Conservation (phyloP, 1,140 invertebrate species). For the Cotesia vestalis region DNA sequence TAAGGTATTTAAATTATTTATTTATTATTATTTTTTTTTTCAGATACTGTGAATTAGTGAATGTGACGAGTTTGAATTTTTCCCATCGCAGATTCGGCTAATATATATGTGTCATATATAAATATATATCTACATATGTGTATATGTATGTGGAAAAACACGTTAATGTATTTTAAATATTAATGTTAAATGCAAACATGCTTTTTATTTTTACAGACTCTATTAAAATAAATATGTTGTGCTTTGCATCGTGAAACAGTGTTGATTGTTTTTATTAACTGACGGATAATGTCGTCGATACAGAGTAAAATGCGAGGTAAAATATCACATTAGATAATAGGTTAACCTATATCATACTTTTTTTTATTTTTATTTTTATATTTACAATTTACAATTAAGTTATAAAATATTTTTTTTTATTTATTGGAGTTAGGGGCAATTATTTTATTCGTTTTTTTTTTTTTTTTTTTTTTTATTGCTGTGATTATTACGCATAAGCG, state of each 20-base stretch:
- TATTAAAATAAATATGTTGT: conserved; percentile 1
- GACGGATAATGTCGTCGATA: conserved; percentile 37
- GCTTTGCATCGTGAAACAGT: background rate
- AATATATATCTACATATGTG: background rate
- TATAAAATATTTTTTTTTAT: conserved; percentile 10
- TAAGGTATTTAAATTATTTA: too few species aligned
- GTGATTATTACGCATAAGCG: too few species aligned
- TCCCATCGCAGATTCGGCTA: too few species aligned
- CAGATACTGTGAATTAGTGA: background rate
- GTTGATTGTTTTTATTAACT: background rate
- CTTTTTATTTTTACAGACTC: background rate
- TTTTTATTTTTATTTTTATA: too few species aligned
- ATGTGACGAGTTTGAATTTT: too few species aligned
- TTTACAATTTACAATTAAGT: background rate
- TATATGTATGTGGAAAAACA: background rate
- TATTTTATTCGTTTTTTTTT: background rate
- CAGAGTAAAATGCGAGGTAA: conserved; percentile 44
- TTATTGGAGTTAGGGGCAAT: conserved; percentile 2
- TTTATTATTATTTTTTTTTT: background rate
- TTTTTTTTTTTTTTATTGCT: too few species aligned
- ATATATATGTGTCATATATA: too few species aligned
- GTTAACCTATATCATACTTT: conserved; percentile 16
- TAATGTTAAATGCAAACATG: conserved; percentile 17
- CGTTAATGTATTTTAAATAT: background rate
- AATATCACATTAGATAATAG: conserved; percentile 1